These are phyloP conservation scores for Vanessa tameamea DNA, from an alignment of 1,140 invertebrate genomes.

Conservation along the genomic window DNA sequence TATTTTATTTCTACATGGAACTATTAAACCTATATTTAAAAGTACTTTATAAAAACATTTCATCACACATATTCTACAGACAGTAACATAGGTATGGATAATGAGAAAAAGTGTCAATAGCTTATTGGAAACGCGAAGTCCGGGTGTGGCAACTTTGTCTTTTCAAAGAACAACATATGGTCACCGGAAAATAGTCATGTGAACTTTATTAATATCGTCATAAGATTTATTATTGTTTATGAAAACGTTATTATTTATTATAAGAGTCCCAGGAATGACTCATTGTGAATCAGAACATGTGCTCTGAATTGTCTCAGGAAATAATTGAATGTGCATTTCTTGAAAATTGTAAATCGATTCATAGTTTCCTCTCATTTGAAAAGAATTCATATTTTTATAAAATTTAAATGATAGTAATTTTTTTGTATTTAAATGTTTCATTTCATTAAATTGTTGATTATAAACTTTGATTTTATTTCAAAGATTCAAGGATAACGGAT, in stretches of 20 bases:
- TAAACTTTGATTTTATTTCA: too few species aligned
- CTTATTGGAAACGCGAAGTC: conserved; percentile 21
- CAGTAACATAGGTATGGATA: conserved; percentile 14
- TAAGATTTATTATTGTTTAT: background rate
- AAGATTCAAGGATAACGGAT: too few species aligned
- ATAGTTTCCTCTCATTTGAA: background rate
- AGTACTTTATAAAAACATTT: background rate
- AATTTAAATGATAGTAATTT: background rate
- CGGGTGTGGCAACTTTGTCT: conserved; percentile 16
- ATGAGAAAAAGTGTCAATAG: conserved; percentile 13
- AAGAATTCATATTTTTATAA: background rate
- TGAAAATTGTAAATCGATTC: background rate
- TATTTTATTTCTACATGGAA: background rate
- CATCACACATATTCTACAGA: background rate
- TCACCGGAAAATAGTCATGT: too few species aligned
- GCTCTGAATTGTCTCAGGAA: conserved; percentile 19
- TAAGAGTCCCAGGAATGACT: conserved; percentile 27
- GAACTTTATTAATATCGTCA: background rate
- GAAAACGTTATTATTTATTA: background rate
- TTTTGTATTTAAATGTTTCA: too few species aligned
- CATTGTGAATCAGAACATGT: conserved; percentile 28
- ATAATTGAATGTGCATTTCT: conserved; percentile 21
- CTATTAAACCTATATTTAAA: background rate
- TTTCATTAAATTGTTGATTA: too few species aligned
- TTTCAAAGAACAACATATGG: conserved; percentile 13